A percentile compares a stretch with the other conserved stretches of the same genome.
Evolutionary conservation across 2,113 vertebrate genomes (phyloP).

Genomic region (Oncorhynchus nerka): DNA sequence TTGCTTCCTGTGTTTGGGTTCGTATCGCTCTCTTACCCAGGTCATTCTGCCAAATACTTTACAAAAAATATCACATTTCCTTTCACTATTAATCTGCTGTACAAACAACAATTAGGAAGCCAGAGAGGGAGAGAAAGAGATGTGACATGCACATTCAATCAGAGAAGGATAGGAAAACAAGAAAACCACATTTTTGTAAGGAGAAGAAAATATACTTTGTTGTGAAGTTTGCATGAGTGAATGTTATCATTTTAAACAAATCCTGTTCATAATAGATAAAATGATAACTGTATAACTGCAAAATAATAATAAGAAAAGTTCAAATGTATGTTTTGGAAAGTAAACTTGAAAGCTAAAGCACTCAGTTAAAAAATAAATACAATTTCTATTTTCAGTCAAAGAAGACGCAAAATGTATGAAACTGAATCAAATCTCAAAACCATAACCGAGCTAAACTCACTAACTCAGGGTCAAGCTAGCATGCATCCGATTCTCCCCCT

Average conservation of each 20-base stretch:
- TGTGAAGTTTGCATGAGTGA: too few species aligned
- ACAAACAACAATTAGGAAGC: slow-evolving; percentile 72
- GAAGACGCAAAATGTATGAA: slow-evolving; percentile 47
- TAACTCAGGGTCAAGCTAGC: slow-evolving; percentile 37
- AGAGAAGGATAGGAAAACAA: slow-evolving; percentile 6
- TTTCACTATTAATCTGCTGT: slow-evolving; percentile 64
- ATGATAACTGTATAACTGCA: slow-evolving; percentile 16
- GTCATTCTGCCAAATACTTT: slow-evolving; percentile 53
- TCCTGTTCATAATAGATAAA: slow-evolving; percentile 25
- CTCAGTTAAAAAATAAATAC: slow-evolving; percentile 88
- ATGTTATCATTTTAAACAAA: slow-evolving; percentile 25
- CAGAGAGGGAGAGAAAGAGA: not conserved
- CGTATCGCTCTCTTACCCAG: slow-evolving; percentile 25
- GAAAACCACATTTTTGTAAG: not conserved
- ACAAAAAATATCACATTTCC: slow-evolving; percentile 76
- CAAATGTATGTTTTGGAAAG: slow-evolving; percentile 38
- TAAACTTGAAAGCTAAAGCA: slow-evolving; percentile 76
- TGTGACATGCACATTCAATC: slow-evolving; percentile 46
- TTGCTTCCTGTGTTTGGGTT: slow-evolving; percentile 15
- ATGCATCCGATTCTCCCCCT: slow-evolving; percentile 48
- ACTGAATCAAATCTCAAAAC: slow-evolving; percentile 40
- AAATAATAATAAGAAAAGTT: slow-evolving; percentile 26
- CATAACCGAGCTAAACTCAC: slow-evolving; percentile 24
- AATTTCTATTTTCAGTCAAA: slow-evolving; percentile 63
- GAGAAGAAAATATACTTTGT: not conserved